Evolutionary conservation across 2,888 invertebrate species (phyloP).

Genomic region (Cantharis rustica): DNA sequence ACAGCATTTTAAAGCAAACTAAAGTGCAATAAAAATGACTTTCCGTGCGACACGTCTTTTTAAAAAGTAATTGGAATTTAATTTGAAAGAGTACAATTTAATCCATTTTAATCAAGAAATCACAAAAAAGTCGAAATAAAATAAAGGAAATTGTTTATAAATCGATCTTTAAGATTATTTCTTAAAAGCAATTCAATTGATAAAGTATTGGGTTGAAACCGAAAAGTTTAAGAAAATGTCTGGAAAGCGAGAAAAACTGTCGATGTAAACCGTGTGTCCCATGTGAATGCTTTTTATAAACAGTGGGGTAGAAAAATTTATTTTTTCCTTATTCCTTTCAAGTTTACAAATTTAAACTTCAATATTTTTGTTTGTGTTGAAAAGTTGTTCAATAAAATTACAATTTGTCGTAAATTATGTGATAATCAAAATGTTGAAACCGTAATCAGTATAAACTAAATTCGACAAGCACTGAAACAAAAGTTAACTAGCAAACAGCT

Average conservation of each 20-base stretch:
- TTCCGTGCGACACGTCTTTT: neutral
- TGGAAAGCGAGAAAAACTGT: slow-evolving; percentile 5
- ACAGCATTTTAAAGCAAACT: slow-evolving; percentile 8
- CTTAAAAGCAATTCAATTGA: slow-evolving; percentile 11
- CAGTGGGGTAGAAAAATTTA: slow-evolving; percentile 4
- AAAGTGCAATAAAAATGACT: neutral
- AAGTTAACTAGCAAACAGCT: too few species aligned
- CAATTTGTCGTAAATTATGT: too few species aligned
- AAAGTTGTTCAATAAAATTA: neutral
- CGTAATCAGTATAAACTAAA: too few species aligned
- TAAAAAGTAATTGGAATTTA: neutral
- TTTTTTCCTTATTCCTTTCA: neutral
- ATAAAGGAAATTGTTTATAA: slow-evolving; percentile 6
- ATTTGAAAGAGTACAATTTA: neutral
- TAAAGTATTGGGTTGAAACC: slow-evolving; percentile 10
- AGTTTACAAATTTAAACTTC: neutral
- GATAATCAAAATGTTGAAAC: too few species aligned
- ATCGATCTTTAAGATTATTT: slow-evolving; percentile 9
- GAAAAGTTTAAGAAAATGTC: slow-evolving; percentile 8
- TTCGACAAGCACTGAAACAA: too few species aligned
- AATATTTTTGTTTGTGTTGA: neutral
- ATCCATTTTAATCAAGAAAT: neutral
- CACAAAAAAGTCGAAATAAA: neutral
- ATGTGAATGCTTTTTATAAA: slow-evolving; percentile 8
- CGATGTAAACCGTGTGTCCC: slow-evolving; percentile 10